Base-by-base conservation (phyloP, 2,113 vertebrate genomes). In the Mesitornis unicolor region DNA sequence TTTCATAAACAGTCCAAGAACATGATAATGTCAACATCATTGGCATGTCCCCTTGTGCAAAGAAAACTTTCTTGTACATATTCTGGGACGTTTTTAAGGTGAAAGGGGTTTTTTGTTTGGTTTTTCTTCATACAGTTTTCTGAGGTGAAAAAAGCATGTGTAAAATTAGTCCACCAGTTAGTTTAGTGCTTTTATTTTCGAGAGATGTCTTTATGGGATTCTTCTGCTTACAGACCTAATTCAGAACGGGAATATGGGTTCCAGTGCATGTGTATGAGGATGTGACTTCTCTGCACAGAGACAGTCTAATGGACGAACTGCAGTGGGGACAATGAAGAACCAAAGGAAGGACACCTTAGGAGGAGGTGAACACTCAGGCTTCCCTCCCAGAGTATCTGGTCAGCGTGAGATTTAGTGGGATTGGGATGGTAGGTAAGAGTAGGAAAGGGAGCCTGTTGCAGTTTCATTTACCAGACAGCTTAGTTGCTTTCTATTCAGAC, bases 1-100 rank as follows among this genome's bases (percentile, higher is more conserved):
- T 98, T 97, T 97, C 95, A 90, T 92, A 97, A 97, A 98, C 94
- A 95, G 81, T 80, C 47, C 40, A 84, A 59, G 84, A 95, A 83
- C 67, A 48, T 53, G 68, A 76, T 93, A 84, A 87, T 79, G 71
- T 93, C 76, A 93, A 87, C 31, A 28, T 45, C 82, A 56, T 75
- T 42, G 82, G 6, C 75, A 82, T 94, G 64, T 92, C 71, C 67
- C 43, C 71, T 67, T 89, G 83, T 81, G 29, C 79, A 70, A 77
- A 96, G 80, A 74, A 63, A 70, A 61, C 31, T 91, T 92, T 86
- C 70, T 87, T 87, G 45, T 75, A 80, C 86, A 53, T 91, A 47
- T 54, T 75, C 79, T 80, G 54, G 83, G 80, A 45, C 73, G 25
- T 87, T 91, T 36, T 90, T 89, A 87, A 85, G 84, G 65, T 94